Conservation (phyloP, 2,113 vertebrate species). For the Sinocyclocheilus maitianheensis region DNA sequence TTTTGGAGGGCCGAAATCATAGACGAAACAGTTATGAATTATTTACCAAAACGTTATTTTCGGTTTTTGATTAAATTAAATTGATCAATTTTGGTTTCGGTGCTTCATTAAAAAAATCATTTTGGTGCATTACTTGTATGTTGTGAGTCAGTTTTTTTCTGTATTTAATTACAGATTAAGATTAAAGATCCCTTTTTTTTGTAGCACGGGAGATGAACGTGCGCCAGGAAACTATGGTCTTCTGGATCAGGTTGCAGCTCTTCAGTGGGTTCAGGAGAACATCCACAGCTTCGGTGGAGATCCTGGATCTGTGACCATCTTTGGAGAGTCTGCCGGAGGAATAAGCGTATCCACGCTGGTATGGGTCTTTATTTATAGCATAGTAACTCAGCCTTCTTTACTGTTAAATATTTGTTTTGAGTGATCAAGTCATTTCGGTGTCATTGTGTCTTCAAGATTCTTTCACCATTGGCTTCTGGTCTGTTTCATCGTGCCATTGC, state of each 20-base stretch:
- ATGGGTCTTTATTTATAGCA: too few relatives aligned
- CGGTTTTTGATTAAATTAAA: not conserved
- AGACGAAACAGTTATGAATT: not conserved
- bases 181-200: not conserved
- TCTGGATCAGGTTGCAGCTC: conserved; percentile 86
- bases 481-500: conserved; percentile 85
- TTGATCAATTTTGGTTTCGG: not conserved
- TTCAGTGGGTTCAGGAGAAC: conserved; percentile 87
- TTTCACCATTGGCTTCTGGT: conserved; percentile 79
- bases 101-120: not conserved
- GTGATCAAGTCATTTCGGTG: not conserved
- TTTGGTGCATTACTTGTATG: not conserved
- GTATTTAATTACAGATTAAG: not conserved
- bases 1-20: not conserved
- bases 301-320: conserved; percentile 82
- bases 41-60: not conserved
- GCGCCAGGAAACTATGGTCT: conserved; percentile 83
- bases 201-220: conserved; percentile 84
- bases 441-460: conserved; percentile 66
- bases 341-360: conserved; percentile 59
- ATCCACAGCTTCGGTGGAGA: conserved; percentile 86
- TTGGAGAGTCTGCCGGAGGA: conserved; percentile 87
- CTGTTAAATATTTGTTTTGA: not conserved
- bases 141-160: too few relatives aligned
- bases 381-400: too few relatives aligned